These are phyloP conservation scores for Xestoiulus laeticollis DNA, from an alignment of 2,888 invertebrate species.

Conservation along the genomic window DNA sequence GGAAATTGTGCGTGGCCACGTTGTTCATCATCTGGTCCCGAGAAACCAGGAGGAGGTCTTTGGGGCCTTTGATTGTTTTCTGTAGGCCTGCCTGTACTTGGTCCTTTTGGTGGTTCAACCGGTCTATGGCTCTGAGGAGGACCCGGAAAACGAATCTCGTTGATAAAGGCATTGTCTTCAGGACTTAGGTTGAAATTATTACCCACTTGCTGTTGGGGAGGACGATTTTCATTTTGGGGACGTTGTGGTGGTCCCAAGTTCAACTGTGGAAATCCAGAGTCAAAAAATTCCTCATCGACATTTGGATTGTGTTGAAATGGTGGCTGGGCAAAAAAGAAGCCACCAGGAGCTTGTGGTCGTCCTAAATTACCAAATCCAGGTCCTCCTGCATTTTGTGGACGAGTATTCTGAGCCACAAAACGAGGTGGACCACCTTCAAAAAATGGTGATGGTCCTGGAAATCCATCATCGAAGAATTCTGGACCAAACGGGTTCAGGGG, in stretches of 20 bases:
- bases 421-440: neutral
- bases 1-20: neutral
- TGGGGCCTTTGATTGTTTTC: neutral
- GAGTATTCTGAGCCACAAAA: neutral
- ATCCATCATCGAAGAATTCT: neutral
- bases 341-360: neutral
- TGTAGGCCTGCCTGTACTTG: neutral
- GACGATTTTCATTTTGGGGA: conserved; percentile 1
- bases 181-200: conserved; percentile 49
- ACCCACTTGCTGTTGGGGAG: conserved; percentile 16
- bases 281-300: neutral
- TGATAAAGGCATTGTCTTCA: conserved; percentile 45
- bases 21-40: neutral
- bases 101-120: neutral
- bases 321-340: conserved; percentile 27
- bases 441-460: neutral
- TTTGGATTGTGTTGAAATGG: neutral
- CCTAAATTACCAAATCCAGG: neutral
- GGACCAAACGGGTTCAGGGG: neutral
- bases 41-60: conserved; percentile 14
- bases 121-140: conserved; percentile 38
- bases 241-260: conserved; percentile 36
- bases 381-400: neutral
- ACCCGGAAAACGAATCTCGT: conserved; percentile 52
- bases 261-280: conserved; percentile 36